Evolutionary conservation across 2,797 vertebrate species (phyloP).

Genomic region (Tangara arthus): DNA sequence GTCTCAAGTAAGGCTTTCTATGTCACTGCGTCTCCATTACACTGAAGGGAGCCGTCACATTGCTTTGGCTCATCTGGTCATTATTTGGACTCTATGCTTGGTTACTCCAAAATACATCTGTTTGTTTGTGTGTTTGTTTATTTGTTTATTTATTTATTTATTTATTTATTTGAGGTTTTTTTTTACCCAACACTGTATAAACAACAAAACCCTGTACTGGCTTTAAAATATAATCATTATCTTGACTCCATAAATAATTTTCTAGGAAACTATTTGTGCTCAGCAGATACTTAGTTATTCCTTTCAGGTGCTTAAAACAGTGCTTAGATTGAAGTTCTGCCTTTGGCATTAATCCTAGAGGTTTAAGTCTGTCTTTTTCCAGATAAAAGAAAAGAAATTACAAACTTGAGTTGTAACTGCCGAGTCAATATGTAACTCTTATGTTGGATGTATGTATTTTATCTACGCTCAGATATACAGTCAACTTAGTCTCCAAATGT

Average conservation of each 20-base stretch:
- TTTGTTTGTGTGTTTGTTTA: neutral
- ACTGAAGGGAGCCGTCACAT: neutral
- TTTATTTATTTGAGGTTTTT: too few species aligned
- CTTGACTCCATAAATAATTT: neutral
- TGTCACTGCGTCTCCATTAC: neutral
- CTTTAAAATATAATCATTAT: neutral
- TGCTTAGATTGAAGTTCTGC: neutral
- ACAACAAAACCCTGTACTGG: neutral
- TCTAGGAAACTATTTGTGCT: neutral
- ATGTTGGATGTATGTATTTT: neutral
- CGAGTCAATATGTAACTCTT: neutral
- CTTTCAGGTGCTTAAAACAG: neutral
- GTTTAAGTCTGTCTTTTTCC: neutral
- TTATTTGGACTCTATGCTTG: neutral
- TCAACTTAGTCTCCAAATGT: neutral
- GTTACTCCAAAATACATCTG: neutral
- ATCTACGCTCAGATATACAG: neutral
- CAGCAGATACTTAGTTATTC: neutral
- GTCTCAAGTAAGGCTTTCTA: constrained; percentile 87
- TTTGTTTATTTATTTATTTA: neutral
- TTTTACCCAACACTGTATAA: neutral
- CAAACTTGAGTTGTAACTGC: neutral
- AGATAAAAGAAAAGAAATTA: accelerated
- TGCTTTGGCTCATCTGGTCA: neutral
- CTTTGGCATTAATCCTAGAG: neutral